These are phyloP conservation scores for Crotophaga sulcirostris DNA, from an alignment of 2,113 vertebrate genomes.

Conservation along the genomic window DNA sequence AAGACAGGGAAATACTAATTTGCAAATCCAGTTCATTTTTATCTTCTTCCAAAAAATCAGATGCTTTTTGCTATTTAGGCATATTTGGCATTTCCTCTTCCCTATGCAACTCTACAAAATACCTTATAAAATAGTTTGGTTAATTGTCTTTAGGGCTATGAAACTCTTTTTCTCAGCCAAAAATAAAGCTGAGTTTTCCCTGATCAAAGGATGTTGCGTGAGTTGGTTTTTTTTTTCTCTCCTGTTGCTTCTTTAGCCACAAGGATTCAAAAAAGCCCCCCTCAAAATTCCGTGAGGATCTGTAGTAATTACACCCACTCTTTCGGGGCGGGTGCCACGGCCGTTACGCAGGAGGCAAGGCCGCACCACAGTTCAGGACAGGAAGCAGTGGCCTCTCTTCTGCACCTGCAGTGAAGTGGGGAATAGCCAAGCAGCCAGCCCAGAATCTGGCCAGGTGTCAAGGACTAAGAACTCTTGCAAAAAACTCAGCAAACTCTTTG, in stretches of 20 bases:
- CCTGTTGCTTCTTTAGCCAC: neutral
- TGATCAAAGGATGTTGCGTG: neutral
- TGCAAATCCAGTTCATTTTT: neutral
- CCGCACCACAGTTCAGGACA: neutral
- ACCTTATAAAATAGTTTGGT: neutral
- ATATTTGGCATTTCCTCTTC: neutral
- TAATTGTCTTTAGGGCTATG: neutral
- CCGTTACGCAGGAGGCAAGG: neutral
- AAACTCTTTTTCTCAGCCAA: neutral
- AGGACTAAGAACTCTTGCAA: slow-evolving; percentile 23
- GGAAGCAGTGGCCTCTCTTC: slow-evolving; percentile 51
- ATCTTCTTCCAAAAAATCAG: neutral
- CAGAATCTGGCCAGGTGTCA: slow-evolving; percentile 19
- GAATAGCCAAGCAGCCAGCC: slow-evolving; percentile 25
- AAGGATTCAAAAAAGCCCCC: neutral
- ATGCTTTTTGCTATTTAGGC: neutral
- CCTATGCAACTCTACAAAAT: neutral
- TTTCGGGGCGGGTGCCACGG: neutral
- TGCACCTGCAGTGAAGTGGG: slow-evolving; percentile 19
- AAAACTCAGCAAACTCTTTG: neutral
- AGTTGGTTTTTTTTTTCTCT: rapidly evolving
- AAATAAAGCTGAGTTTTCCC: neutral
- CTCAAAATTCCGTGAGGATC: neutral
- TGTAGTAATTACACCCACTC: neutral
- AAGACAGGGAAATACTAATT: neutral